Evolutionary conservation across 2,113 vertebrate genomes (phyloP), one percentile per base, ranked within the genome.

Genomic region (Rutilus rutilus): DNA sequence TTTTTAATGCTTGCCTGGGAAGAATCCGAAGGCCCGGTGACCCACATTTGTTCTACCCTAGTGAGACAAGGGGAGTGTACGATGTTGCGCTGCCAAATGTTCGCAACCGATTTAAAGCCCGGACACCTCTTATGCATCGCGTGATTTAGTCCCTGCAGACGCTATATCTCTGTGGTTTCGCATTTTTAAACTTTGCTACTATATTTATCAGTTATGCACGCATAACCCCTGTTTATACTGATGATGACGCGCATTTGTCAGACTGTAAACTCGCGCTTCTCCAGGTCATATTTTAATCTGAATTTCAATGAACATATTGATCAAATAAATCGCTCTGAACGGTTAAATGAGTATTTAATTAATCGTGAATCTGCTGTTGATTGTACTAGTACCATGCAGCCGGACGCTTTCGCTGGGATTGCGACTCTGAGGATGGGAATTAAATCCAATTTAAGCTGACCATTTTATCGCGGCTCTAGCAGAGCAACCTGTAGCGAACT

Each of bases 11-110:
- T 52, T 27, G 85, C 75, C 76, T 74, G 60, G 85, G 85, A 84
- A 80, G 86, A 82, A 88, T 86, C 87, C 86, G 87, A 79, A 92
- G 93, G 94, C 94, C 94, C 89, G 88, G 60, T 95, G 94, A 95
- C 94, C 94, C 94, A 95, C 93, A 95, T 95, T 94, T 86, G 69
- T 91, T 91, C 91, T 93, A 91, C 64, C 75, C 62, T 78, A 74
- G 60, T 80, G 83, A 87, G 83, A 69, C 75, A 52, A 86, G 77
- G 86, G 84, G 85, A 86, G 85, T 64, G 79, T 81, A 62, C 84
- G 47, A 78, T 80, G 77, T 60, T 75, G 87, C 71, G 75, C 83
- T 47, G 83, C 85, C 67, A 78, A 88, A 77, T 59, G 78, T 77
- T 57, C 78, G 59, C 57, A 23, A 57, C 25, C 82, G 23, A 50